A percentile compares a stretch with the other conserved stretches of the same genome.
Evolutionary conservation across 2,113 vertebrate species (phyloP).

Genomic region (Balaeniceps rex): DNA sequence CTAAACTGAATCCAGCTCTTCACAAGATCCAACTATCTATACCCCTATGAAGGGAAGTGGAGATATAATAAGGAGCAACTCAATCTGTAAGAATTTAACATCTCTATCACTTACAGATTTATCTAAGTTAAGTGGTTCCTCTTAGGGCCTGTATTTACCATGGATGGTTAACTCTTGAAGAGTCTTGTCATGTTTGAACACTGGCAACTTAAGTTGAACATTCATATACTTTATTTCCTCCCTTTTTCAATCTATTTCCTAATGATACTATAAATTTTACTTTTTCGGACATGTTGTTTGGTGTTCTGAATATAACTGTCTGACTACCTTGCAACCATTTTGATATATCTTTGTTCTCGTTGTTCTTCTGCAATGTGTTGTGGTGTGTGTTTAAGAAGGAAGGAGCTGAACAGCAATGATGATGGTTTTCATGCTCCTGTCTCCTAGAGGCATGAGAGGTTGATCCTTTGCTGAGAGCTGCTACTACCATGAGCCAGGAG

Average conservation of each 20-base stretch:
- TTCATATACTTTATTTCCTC: neutral
- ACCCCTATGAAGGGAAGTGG: neutral
- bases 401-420: neutral
- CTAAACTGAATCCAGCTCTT: neutral
- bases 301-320: neutral
- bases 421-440: neutral
- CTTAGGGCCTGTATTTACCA: neutral
- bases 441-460: neutral
- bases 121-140: neutral
- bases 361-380: neutral
- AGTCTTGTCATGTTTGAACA: neutral
- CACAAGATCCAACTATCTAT: neutral
- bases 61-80: neutral
- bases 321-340: neutral
- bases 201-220: neutral
- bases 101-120: neutral
- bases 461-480: neutral
- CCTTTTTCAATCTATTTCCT: neutral
- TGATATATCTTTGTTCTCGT: neutral
- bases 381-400: neutral
- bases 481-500: neutral
- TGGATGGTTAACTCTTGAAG: neutral
- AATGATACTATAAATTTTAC: neutral
- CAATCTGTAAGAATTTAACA: neutral
- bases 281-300: neutral